A percentile compares a stretch with the other conserved stretches of the same genome.
Evolutionary conservation across 2,888 invertebrate species (phyloP).

Genomic region (Hemithea aestivaria): DNA sequence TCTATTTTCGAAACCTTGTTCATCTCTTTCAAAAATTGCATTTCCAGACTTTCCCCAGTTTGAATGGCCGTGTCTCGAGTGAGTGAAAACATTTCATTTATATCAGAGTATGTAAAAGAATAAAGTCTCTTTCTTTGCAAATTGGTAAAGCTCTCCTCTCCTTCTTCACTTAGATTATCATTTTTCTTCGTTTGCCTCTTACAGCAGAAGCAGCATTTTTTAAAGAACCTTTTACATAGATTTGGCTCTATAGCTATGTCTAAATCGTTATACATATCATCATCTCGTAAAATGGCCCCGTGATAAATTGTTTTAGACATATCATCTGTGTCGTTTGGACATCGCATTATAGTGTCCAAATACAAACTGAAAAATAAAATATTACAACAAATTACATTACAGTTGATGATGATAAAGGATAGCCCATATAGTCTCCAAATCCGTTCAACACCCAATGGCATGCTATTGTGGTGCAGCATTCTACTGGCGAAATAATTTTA

Average conservation of each 20-base stretch:
- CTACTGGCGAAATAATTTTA: too few species aligned
- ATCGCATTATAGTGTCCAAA: conserved; percentile 59
- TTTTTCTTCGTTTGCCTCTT: conserved; percentile 22
- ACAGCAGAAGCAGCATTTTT: conserved; percentile 20
- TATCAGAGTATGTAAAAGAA: conserved; percentile 53
- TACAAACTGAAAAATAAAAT: conserved; percentile 48
- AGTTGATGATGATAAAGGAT: too few species aligned
- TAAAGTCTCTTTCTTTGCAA: conserved; percentile 25
- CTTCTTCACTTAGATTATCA: neutral
- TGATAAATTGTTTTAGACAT: conserved; percentile 32
- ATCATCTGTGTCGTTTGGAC: conserved; percentile 47
- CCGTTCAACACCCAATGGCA: too few species aligned
- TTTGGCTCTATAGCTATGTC: conserved; percentile 8
- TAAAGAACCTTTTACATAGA: conserved; percentile 16
- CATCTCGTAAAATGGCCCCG: conserved; percentile 31
- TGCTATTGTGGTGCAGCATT: too few species aligned
- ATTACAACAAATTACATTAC: neutral
- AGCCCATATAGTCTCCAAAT: too few species aligned
- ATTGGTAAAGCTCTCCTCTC: neutral
- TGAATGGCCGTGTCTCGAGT: conserved; percentile 45
- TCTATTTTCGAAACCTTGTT: conserved; percentile 1
- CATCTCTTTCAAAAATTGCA: conserved; percentile 18
- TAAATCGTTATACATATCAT: conserved; percentile 17
- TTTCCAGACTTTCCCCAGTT: conserved; percentile 57
- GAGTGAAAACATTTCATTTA: conserved; percentile 37